Evolutionary conservation across 2,113 vertebrate genomes (phyloP), one percentile per base, ranked within the genome.

Genomic region (Pterocles gutturalis): DNA sequence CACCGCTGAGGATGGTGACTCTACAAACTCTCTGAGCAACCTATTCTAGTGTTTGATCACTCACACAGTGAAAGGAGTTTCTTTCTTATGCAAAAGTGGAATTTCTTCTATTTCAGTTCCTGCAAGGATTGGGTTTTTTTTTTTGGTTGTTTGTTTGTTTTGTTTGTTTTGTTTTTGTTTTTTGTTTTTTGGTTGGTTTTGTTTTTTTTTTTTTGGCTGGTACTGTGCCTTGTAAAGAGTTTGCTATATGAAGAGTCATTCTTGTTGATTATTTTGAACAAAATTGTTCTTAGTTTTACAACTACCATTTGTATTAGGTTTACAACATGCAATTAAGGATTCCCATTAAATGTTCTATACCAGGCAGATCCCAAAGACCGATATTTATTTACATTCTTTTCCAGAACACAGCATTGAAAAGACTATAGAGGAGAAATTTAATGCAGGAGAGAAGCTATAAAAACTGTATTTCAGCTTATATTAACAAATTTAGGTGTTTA

Each of bases 371-470:
- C 46, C 83, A 96, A 75, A 92, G 93, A 87, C 89, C 69, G 75
- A 84, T 75, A 85, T 90, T 97, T 96, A 91, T 91, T 92, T 91
- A 84, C 20, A 11, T 73, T 91, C 92, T 80, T 89, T 93, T 66
- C 60, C 53, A 83, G 75, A 95, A 61, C 48, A 58, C 22, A 48
- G 24, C 21, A 48, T 76, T 93, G 85, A 87, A 94, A 87, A 94
- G 45, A 67, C 43, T 60, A 31, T 41, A 94, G 51, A 85, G 16
- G 13, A 85, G 70, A 87, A 79, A 89, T 82, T 12, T 65, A 89
- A 91, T 85, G 62, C 45, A 54, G 54, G 66, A 60, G 45, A 69
- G n/a, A 51, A 87, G 49, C 70, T 87, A 45, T 91, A 95, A 96
- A 95, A 26, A 5, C 11, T 82, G 17, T 36, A 71, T 79, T 96